These are phyloP conservation scores for Chrysocyon brachyurus DNA, from an alignment of 2,797 vertebrate species.

Conservation along the genomic window DNA sequence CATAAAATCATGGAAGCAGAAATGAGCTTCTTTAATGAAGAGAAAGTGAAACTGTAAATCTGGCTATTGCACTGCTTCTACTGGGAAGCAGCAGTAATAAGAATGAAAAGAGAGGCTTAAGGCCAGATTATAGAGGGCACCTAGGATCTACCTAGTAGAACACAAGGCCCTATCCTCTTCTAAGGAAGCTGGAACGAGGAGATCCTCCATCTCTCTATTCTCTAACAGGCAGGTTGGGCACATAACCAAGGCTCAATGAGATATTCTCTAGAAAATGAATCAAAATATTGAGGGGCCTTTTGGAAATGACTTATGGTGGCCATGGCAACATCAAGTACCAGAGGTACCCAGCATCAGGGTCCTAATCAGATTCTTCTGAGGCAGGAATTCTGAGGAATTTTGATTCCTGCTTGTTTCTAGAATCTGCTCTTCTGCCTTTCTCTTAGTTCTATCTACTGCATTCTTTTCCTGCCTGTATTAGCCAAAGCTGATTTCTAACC, in stretches of 20 bases:
- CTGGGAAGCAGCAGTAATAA: neutral
- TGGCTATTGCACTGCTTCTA: neutral
- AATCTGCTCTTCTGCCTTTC: neutral
- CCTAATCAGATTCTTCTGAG: neutral
- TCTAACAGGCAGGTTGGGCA: neutral
- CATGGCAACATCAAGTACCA: neutral
- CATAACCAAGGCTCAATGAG: neutral
- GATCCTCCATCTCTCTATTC: neutral
- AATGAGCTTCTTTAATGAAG: neutral
- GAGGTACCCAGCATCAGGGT: neutral
- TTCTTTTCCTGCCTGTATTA: neutral
- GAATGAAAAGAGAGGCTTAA: neutral
- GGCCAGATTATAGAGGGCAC: neutral
- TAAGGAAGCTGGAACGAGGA: neutral
- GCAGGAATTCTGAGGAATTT: neutral
- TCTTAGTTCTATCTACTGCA: neutral
- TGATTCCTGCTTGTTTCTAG: neutral
- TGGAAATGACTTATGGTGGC: neutral
- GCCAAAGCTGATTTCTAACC: constrained; percentile 43
- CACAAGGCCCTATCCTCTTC: neutral
- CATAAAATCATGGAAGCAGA: neutral
- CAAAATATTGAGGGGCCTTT: neutral
- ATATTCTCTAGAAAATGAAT: neutral
- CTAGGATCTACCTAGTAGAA: neutral
- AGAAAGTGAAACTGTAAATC: neutral